phyloP scores from a whole-genome alignment of 2,113 vertebrate genomes.

The Perognathus longimembris region DNA sequence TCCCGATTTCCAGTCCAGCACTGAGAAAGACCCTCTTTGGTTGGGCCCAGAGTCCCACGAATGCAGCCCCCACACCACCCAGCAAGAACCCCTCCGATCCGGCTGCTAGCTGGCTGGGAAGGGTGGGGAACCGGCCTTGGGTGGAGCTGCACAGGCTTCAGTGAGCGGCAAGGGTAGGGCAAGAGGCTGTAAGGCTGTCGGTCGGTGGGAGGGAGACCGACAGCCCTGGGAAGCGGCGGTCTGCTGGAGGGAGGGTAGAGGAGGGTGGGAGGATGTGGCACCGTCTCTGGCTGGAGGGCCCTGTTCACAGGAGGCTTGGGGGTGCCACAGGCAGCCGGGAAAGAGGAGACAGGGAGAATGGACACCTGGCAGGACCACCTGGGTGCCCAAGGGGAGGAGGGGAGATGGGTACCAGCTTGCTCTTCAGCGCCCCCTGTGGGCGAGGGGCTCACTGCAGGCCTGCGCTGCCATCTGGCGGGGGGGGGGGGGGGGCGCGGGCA shows the following conservation, averaged over 20 bases:
- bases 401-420: neutral
- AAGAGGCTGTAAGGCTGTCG: neutral
- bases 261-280: too few relatives aligned
- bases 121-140: rapidly evolving
- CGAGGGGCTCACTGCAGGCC: rapidly evolving
- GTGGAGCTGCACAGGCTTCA: neutral
- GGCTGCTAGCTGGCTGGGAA: neutral
- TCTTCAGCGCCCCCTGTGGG: neutral
- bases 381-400: neutral
- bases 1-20: neutral
- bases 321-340: neutral
- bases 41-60: neutral
- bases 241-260: too few relatives aligned
- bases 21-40: neutral
- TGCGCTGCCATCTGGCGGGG: too few relatives aligned
- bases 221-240: neutral
- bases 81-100: neutral
- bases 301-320: neutral
- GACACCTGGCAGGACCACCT: rapidly evolving
- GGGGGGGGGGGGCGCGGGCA: too few relatives aligned
- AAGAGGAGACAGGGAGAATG: neutral
- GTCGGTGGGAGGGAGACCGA: neutral
- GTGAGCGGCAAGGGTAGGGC: neutral
- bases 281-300: neutral
- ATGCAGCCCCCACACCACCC: neutral